Evolutionary conservation across 1,140 invertebrate genomes (phyloP), one percentile per base, ranked within the genome.

Genomic region (Pogonomyrmex californicus): DNA sequence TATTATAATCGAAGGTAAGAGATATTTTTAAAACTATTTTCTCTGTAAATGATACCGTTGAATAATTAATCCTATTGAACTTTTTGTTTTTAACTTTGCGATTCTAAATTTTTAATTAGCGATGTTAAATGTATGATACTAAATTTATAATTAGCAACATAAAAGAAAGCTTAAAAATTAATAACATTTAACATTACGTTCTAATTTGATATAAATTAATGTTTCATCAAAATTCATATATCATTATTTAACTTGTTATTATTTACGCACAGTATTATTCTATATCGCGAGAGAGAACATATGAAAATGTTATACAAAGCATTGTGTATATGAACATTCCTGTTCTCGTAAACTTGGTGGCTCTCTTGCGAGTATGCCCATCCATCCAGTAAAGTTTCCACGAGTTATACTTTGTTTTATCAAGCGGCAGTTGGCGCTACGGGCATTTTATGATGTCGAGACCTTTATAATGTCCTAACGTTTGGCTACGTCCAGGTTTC

Each of bases 321-420:
- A 83, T 17, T 54, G 17, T 36, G 12, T 73, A 49, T 62, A 44
- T 33, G 66, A 75, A 41, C 41, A 30, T 71, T 36, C 9, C 51
- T 56, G 2, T 17, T 60, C 68, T 75, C 41, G 38, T 75, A 83
- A 83, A 83, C 54, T 83, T 51, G 41, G 56, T 75, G 44, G 68
- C 54, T 33, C 44, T 83, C 30, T 54, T 47, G 68, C 51, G 38
- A 82, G 79, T 30, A 23, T 83, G 33, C 44, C 54, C 79, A 83
- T 83, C 68, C 79, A 73, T 83, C 68, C 54, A 54, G 68, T 62
- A 75, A 83, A 83, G 54, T 83, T 83, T 83, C 54, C 68, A 17
- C 54, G 79, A 83, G 68, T 83, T 79, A 66, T 79, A 79, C 77
- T 79, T 79, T 79, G 77, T 79, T 83, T 83, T 83, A 83, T 83